phyloP scores from a whole-genome alignment of 2,797 vertebrate species.

The Octomys mimax region DNA sequence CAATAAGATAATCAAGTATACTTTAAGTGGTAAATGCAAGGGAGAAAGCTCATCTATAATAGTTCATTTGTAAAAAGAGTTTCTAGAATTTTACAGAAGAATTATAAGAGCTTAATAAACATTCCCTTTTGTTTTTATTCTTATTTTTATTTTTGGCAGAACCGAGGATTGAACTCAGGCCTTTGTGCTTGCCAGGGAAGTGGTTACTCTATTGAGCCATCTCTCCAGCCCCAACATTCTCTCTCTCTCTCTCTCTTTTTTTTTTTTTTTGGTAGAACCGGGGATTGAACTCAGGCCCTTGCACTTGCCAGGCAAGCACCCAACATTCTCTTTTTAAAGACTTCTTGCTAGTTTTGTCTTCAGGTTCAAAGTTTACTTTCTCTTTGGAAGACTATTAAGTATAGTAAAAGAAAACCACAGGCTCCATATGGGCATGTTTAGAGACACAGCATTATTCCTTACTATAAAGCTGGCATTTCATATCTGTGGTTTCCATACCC shows the following conservation, averaged over 20 bases:
- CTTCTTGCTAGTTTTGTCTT: conserved; percentile 42
- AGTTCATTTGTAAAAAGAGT: conserved; percentile 25
- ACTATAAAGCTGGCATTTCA: not conserved
- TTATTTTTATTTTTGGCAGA: too few relatives aligned
- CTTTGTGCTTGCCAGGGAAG: too few relatives aligned
- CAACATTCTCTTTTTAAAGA: not conserved
- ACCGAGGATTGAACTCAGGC: too few relatives aligned
- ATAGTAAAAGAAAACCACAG: conserved; percentile 3
- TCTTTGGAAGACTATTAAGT: conserved; percentile 31
- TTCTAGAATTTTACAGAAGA: not conserved
- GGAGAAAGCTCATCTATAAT: not conserved
- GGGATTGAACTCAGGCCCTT: too few relatives aligned
- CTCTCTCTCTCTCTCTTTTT: too few relatives aligned
- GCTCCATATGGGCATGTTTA: conserved; percentile 29
- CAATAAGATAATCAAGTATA: not conserved
- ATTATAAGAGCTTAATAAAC: not conserved
- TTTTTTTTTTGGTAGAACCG: too few relatives aligned
- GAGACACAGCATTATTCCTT: not conserved
- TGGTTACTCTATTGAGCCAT: too few relatives aligned
- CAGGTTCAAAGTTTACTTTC: conserved; percentile 39
- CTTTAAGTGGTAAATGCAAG: not conserved
- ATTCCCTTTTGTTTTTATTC: too few relatives aligned
- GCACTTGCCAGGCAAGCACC: too few relatives aligned
- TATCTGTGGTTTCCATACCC: not conserved
- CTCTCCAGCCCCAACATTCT: too few relatives aligned